These are phyloP conservation scores for Dryocosmus kuriphilus DNA, from an alignment of 2,888 invertebrate species.

Conservation along the genomic window DNA sequence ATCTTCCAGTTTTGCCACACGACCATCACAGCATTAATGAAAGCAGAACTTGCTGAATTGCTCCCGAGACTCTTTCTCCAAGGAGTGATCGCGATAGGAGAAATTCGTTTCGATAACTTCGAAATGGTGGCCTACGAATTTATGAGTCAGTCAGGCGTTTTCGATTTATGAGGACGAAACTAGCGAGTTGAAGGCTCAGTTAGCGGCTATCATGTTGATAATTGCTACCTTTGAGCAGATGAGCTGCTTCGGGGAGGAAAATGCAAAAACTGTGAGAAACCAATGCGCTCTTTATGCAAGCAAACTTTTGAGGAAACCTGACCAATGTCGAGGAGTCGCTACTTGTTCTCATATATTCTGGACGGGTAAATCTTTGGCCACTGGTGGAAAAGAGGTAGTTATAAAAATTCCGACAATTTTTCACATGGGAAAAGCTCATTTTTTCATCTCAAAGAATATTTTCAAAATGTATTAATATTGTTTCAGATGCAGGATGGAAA, in stretches of 20 bases:
- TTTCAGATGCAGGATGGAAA: conserved; percentile 91
- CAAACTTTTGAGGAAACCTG: conserved; percentile 97
- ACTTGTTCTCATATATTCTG: conserved; percentile 98
- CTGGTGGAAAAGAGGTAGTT: conserved; percentile 78
- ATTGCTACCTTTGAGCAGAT: conserved; percentile 97
- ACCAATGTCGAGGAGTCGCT: conserved; percentile 97
- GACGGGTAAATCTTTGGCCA: conserved; percentile 86
- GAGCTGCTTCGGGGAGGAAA: conserved; percentile 96
- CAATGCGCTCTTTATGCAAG: conserved; percentile 98
- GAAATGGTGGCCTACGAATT: conserved; percentile 99
- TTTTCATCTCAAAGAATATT: not conserved
- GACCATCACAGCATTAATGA: conserved; percentile 95
- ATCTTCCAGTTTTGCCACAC: conserved; percentile 99
- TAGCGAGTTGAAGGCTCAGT: conserved; percentile 96
- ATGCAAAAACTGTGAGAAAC: conserved; percentile 96
- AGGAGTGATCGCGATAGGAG: conserved; percentile 95
- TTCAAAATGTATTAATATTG: conserved; percentile 37
- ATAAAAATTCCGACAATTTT: too few species aligned
- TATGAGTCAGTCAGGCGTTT: conserved; percentile 96
- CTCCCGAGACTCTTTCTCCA: conserved; percentile 96
- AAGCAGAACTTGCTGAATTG: conserved; percentile 96
- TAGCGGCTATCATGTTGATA: conserved; percentile 96
- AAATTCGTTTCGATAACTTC: conserved; percentile 95
- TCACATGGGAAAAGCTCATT: too few species aligned
- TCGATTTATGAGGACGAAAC: conserved; percentile 99